phyloP scores from a whole-genome alignment of 2,113 vertebrate species.

The Passerina amoena region DNA sequence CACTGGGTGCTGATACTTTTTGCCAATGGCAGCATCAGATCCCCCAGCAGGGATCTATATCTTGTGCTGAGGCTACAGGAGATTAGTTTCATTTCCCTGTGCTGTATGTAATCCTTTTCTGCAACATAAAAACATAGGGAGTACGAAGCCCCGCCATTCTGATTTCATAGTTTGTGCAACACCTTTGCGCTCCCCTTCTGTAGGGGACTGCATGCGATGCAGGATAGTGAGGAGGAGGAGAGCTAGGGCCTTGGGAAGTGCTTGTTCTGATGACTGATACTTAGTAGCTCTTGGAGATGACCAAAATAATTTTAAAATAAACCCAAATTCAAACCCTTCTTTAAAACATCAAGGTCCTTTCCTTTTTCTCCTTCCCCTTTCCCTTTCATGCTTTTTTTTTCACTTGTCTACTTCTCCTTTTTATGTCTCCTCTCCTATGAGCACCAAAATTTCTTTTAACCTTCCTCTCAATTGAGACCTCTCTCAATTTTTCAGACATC shows the following conservation, averaged over 20 bases:
- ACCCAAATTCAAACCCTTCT: background rate
- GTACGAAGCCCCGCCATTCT: background rate
- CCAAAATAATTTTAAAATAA: background rate
- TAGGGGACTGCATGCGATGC: background rate
- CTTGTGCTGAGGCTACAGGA: background rate
- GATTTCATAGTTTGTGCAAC: background rate
- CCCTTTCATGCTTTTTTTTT: background rate
- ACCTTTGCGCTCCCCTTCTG: background rate
- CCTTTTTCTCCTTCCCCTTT: background rate
- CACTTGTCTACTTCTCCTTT: background rate
- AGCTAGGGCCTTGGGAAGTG: background rate
- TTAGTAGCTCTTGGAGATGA: background rate
- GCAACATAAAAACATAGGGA: background rate
- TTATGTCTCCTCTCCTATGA: background rate
- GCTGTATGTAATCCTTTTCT: background rate
- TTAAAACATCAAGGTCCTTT: background rate
- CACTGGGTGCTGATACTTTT: background rate
- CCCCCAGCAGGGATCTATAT: background rate
- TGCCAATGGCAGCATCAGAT: background rate
- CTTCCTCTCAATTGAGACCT: background rate
- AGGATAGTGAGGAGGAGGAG: background rate
- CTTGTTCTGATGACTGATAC: background rate
- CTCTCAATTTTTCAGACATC: background rate
- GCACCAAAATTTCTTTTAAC: background rate
- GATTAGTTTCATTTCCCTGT: background rate